These are phyloP conservation scores for Mesorhabditis belari DNA, from an alignment of 2,888 invertebrate genomes.

Conservation along the genomic window DNA sequence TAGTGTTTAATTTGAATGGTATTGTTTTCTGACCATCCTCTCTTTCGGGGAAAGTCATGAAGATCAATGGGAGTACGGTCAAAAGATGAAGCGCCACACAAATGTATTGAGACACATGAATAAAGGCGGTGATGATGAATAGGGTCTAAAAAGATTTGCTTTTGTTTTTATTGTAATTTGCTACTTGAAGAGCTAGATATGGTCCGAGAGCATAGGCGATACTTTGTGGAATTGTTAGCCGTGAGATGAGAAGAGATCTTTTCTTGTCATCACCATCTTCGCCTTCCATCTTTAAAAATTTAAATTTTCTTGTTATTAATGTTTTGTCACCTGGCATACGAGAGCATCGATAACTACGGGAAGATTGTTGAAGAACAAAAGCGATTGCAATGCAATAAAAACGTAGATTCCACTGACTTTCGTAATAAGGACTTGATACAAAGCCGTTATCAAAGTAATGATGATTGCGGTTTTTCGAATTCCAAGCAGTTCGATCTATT, in stretches of 20 bases:
- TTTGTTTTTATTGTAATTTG: background rate
- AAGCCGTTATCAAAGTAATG: slow-evolving; percentile 10
- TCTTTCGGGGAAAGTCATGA: slow-evolving; percentile 30
- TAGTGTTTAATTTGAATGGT: background rate
- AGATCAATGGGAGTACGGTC: slow-evolving; percentile 26
- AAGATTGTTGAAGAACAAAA: slow-evolving; percentile 36
- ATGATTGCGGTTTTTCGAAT: slow-evolving; percentile 26
- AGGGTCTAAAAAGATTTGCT: slow-evolving; percentile 24
- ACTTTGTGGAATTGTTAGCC: slow-evolving; percentile 39
- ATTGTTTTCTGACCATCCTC: slow-evolving; percentile 2
- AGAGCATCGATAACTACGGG: slow-evolving; percentile 37
- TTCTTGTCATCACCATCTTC: slow-evolving; percentile 40
- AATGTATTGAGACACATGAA: slow-evolving; percentile 25
- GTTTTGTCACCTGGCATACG: slow-evolving; percentile 20
- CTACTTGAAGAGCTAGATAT: slow-evolving; percentile 21
- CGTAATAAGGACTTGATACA: slow-evolving; percentile 16
- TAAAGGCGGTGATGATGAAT: slow-evolving; percentile 25
- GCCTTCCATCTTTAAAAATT: slow-evolving; percentile 11
- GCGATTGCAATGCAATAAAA: slow-evolving; percentile 22
- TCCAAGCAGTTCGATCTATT: slow-evolving; percentile 36
- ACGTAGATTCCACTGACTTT: slow-evolving; percentile 15
- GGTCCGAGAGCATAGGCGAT: slow-evolving; percentile 42
- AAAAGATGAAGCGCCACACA: slow-evolving; percentile 26
- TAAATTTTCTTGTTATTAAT: background rate
- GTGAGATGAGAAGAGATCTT: slow-evolving; percentile 31